Percentiles rank a stretch among this genome's conserved stretches.
Conservation (phyloP, 2,888 invertebrate genomes). For the Erebia aethiops region DNA sequence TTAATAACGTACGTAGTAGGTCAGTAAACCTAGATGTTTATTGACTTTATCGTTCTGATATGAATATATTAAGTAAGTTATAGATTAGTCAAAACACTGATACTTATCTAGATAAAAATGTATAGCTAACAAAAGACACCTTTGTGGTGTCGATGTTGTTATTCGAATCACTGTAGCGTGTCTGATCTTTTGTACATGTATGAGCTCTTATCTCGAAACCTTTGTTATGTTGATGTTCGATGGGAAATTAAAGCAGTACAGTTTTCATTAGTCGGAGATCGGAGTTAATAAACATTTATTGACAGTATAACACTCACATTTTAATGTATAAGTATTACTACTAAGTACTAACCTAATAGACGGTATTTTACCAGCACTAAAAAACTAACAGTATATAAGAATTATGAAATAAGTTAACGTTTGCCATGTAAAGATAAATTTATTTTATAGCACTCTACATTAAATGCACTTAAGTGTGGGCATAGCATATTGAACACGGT, state of each 20-base stretch:
- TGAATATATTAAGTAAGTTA: neutral
- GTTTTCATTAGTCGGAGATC: no score
- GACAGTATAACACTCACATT: no score
- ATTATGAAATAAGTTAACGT: neutral
- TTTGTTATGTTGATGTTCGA: constrained; percentile 7
- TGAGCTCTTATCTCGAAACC: constrained; percentile 18
- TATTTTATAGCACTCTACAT: no score
- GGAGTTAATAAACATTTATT: no score
- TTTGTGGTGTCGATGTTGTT: constrained; percentile 26
- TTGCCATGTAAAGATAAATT: neutral
- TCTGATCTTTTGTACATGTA: constrained; percentile 27
- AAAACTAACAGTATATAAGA: no score
- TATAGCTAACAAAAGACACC: constrained; percentile 30
- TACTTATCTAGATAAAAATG: constrained; percentile 12
- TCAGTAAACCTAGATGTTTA: neutral
- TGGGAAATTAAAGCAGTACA: neutral
- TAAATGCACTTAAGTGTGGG: no score
- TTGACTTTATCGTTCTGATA: neutral
- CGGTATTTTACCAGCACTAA: no score
- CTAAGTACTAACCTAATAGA: no score
- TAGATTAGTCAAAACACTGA: constrained; percentile 4
- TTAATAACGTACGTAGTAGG: neutral
- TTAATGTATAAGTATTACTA: no score
- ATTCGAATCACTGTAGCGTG: constrained; percentile 31
- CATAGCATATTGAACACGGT: neutral